Evolutionary conservation across 30 jellyfish, hydroid and myxozoan genomes (phyloP).

Genomic region (Hydractinia symbiolongicarpus): DNA sequence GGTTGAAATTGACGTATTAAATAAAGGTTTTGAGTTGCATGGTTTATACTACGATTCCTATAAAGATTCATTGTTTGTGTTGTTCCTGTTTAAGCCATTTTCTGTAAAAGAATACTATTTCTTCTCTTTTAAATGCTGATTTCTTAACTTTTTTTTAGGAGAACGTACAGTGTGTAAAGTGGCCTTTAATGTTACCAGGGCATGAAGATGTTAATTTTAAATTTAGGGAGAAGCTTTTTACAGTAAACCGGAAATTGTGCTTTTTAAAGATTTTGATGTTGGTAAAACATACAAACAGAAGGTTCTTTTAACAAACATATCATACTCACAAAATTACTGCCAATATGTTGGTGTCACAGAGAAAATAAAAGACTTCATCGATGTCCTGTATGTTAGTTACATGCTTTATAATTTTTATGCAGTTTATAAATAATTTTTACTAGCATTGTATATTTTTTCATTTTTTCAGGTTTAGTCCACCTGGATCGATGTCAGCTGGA

Average conservation of each 20-base stretch:
- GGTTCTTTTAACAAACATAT: constrained; percentile 82
- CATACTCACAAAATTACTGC: constrained; percentile 87
- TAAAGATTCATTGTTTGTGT: no score
- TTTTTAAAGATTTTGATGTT: constrained; percentile 89
- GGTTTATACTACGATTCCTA: no score
- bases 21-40: no score
- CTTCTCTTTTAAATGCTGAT: no score
- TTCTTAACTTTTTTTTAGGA: no score
- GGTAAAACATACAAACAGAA: constrained; percentile 77
- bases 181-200: no score
- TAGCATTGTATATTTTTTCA: neutral
- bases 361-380: constrained; percentile 78
- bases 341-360: constrained; percentile 80
- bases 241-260: constrained; percentile 87
- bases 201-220: no score
- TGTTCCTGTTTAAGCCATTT: no score
- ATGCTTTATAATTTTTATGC: neutral
- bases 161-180: no score
- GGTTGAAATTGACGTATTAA: no score
- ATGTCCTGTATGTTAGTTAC: constrained; percentile 57
- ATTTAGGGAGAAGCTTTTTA: constrained; percentile 84
- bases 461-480: constrained; percentile 71
- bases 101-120: no score
- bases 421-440: neutral
- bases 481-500: constrained; percentile 99